Evolutionary conservation across 2,888 invertebrate genomes (phyloP), one percentile per base, ranked within the genome.

Genomic region (Junonia oenone): DNA sequence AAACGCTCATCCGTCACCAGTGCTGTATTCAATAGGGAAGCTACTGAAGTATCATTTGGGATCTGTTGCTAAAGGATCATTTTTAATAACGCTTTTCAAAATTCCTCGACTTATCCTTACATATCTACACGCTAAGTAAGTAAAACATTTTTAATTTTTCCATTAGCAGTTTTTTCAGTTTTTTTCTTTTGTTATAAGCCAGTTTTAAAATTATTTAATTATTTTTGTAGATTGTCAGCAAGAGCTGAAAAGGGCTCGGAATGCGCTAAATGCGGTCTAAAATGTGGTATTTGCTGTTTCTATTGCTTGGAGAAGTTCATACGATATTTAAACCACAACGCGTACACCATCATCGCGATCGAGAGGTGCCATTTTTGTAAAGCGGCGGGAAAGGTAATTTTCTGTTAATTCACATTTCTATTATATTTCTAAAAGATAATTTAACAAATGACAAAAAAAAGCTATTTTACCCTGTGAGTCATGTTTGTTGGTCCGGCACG

Each of bases 291-390:
- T 64, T 98, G 98, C 71, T 97, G 98, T 70, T 95, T 98, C 71
- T 96, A 95, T 81, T 95, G 96, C 71, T 91, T 98, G 64, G 98
- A 98, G 77, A 97, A 95, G 76, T 97, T 97, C 74, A 95, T 98
- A 63, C 93, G 96, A 31, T 98, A 96, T 73, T 91, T 99, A 72
- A 98, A 98, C 81, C 97, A 97, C 75, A 98, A 98, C 79, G 98
- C 98, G 0, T 98, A 98, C 75, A 97, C 98, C 0, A 96, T 98
- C 46, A 95, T 98, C 58, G 97, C 98, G 8, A 97, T 98, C 69
- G 96, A 97, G 81, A 95, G 98, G 51, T 95, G 95, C 57, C 94
- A 95, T 76, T 98, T 98, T 81, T 98, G 97, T 74, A 94, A 96
- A 68, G 97, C 98, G 37, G 97, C 98, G 49, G 94, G 92, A 73